Base-by-base conservation (phyloP, 2,888 invertebrate species). In the Nemapogon koenigi region DNA sequence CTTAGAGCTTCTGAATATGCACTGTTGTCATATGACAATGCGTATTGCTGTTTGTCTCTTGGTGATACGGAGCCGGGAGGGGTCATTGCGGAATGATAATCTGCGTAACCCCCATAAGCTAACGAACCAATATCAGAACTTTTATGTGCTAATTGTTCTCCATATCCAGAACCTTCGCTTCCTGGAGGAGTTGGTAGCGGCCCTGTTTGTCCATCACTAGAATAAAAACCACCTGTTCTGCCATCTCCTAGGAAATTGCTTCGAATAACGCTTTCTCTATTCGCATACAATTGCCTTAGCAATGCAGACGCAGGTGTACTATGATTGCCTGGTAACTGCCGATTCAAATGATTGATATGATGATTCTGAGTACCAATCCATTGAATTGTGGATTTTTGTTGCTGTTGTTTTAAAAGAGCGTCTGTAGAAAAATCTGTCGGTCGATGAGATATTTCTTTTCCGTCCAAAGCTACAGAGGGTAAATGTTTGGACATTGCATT, bases 11-110 rank as follows among this genome's bases (percentile, higher is more conserved):
- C 83, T 11, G 87, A 83, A 69, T 90, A 87, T 48, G 89, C 84
- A 52, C 67, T 71, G 43, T 78, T 78, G 39, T 76, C 62, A 68
- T 83, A 65, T 44, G 82, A 55, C 65, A 81, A 50, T 3, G 76
- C 66, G 39, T 78, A 78, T 50, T 86, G 87, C 51, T 85, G 90
- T 59, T 82, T 93, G 57, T 96, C 96, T 43, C 95, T 83, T 0
- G 97, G 96, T 3, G 96, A 96, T 2, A 96, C 96, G 3, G 96
- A 96, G n/a, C 94, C 94, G 37, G 97, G 97, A 37, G 96, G 96
- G 3, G 96, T 96, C 92, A 97, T 96, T 33, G 94, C 93, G 27
- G 93, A 90, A 63, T 95, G 95, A 55, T 93, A 93, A 55, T 92
- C 92, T 46, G 88, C 89, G 47, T 84, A 83, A 27, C 87, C 84